Evolutionary conservation across 2,888 invertebrate species (phyloP).

Genomic region (Campoplex nolae): DNA sequence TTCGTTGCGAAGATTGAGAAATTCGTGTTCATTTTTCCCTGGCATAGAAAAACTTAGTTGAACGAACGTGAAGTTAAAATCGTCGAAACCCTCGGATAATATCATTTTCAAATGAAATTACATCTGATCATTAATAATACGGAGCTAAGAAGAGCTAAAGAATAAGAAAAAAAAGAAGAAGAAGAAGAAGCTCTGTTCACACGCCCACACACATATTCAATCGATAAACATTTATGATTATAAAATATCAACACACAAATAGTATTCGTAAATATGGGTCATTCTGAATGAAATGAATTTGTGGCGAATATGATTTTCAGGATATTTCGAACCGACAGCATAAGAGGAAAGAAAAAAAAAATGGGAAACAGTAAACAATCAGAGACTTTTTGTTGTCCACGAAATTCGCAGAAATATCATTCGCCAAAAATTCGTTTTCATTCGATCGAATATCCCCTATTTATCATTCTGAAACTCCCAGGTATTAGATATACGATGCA

Average conservation of each 20-base stretch:
- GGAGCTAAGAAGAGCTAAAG: background rate
- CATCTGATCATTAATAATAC: background rate
- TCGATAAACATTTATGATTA: background rate
- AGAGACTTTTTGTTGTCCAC: background rate
- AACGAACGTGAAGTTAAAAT: background rate
- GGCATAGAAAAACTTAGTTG: background rate
- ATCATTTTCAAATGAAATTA: background rate
- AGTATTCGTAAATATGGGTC: background rate
- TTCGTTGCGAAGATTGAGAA: background rate
- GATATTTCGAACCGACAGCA: background rate
- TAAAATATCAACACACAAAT: background rate
- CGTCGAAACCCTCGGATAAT: background rate
- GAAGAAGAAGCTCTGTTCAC: constrained; percentile 21
- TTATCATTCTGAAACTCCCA: background rate
- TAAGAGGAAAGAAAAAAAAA: background rate
- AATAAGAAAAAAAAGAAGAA: background rate
- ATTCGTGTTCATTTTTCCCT: background rate
- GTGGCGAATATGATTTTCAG: background rate
- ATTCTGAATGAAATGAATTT: background rate
- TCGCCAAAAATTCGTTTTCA: background rate
- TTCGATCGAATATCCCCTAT: constrained; percentile 22
- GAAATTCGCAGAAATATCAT: background rate
- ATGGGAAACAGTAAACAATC: background rate
- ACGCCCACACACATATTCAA: constrained; percentile 4
- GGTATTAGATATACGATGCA: background rate